Conservation (phyloP, 1,140 invertebrate genomes). For the Cyclargus thomasi region DNA sequence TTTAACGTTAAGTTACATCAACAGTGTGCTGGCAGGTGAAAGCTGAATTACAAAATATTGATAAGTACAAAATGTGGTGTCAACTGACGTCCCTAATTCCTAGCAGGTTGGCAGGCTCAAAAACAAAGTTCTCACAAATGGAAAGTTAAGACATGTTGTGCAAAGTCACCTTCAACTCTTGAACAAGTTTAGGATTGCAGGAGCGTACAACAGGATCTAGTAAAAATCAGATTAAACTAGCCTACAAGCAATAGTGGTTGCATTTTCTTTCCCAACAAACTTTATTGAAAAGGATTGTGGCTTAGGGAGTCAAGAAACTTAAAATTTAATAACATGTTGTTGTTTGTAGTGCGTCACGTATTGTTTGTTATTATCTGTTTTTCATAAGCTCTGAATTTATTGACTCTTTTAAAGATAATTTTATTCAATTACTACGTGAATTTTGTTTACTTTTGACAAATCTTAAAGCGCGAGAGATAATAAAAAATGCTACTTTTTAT, state of each 20-base stretch:
- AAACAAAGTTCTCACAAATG: background rate
- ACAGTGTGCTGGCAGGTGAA: too few species aligned
- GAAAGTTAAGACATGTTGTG: background rate
- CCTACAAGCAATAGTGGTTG: background rate
- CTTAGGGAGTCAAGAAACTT: background rate
- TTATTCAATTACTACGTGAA: too few species aligned
- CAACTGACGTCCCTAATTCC: background rate
- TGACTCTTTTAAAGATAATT: too few species aligned
- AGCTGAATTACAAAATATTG: too few species aligned
- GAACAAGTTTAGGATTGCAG: background rate
- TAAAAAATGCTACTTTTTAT: too few species aligned
- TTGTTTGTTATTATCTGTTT: too few species aligned
- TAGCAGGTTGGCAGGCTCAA: background rate
- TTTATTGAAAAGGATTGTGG: background rate
- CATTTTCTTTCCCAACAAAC: background rate
- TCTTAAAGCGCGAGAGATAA: too few species aligned
- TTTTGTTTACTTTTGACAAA: too few species aligned
- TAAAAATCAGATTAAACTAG: background rate
- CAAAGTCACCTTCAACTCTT: constrained; percentile 1
- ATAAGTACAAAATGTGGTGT: background rate
- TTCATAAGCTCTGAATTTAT: too few species aligned
- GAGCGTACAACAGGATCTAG: background rate
- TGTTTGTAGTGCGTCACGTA: too few species aligned
- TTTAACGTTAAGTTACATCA: too few species aligned
- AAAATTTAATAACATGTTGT: too few species aligned